Conservation (phyloP, 1,140 invertebrate species). For the Brachionus rotundiformis region DNA sequence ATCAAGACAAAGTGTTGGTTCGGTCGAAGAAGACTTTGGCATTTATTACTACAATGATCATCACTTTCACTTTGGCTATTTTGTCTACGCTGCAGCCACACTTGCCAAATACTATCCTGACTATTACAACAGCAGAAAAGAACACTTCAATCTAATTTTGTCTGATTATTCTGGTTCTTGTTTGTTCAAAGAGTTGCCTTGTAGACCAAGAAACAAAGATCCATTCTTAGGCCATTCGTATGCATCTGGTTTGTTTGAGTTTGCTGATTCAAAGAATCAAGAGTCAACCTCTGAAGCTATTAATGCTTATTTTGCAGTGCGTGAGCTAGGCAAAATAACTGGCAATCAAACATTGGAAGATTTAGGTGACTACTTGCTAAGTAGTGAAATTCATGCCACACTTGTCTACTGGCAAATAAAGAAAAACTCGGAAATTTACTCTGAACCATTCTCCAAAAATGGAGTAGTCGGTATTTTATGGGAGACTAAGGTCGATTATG, state of each 20-base stretch:
- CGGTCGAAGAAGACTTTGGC: conserved; percentile 23
- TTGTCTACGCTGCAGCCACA: conserved; percentile 8
- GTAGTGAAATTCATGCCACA: conserved; percentile 6
- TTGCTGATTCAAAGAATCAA: conserved; percentile 41
- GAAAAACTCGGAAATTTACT: background rate
- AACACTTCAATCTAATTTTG: conserved; percentile 23
- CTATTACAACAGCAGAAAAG: conserved; percentile 11
- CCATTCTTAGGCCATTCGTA: background rate
- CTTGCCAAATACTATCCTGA: conserved; percentile 21
- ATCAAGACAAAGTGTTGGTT: background rate
- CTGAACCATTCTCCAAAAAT: conserved; percentile 21
- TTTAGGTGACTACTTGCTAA: conserved; percentile 5
- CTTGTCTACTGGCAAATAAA: background rate
- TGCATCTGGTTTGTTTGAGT: conserved; percentile 24
- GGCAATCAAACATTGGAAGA: conserved; percentile 11
- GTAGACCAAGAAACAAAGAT: conserved; percentile 24
- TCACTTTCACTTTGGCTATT: conserved; percentile 47
- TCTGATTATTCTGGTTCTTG: conserved; percentile 7
- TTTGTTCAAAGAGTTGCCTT: conserved; percentile 26
- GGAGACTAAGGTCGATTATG: conserved; percentile 45
- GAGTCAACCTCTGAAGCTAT: conserved; percentile 40
- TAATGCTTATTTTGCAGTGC: background rate
- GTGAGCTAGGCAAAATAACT: background rate
- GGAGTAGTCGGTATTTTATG: conserved; percentile 26
- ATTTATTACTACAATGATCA: conserved; percentile 52